Evolutionary conservation across 2,888 invertebrate genomes (phyloP), one percentile per base, ranked within the genome.

Genomic region (Nomada ruficornis): DNA sequence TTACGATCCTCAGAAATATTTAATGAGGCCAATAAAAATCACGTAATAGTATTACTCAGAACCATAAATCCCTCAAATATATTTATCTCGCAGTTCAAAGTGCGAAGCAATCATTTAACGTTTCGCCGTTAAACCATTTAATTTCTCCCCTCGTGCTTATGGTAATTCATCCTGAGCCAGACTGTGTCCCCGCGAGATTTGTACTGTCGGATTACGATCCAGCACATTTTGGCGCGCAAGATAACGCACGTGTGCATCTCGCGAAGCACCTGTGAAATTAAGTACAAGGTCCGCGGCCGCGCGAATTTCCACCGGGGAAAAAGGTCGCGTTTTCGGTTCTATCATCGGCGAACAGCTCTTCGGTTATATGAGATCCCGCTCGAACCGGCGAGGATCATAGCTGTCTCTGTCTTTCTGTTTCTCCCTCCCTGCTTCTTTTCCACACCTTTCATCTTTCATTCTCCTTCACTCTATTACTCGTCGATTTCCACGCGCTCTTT

Each of bases 351-450:
- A 85, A 73, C 67, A 85, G 74, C 85, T 85, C 85, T 85, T 82
- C 85, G 85, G 57, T 77, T 80, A 82, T 85, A 85, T 82, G 82
- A 82, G 85, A 75, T 67, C 80, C 82, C 82, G 80, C 85, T 85
- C 74, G 73, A 77, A 77, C 60, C 20, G 57, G 36, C 64, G 74
- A 69, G 82, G 69, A 73, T 72, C 69, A 50, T 23, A 60, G 44
- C 54, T 44, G 57, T 72, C 77, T 77, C 72, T 83, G 69, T 78
- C 60, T 73, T 36, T 62, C 54, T 52, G n/a, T 62, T 23, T 63
- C 23, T 52, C 20, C 42, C 47, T 11, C 54, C 63, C 50, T 65
- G 36, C 47, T 36, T 55, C 64, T 29, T 57, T 52, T 18, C n/a
- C 13, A 0, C 47, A 62, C 20, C 50, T 71, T 50, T 47, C 70